Evolutionary conservation across 2,797 vertebrate genomes (phyloP).

Genomic region (Stomatorhinus walkeri): DNA sequence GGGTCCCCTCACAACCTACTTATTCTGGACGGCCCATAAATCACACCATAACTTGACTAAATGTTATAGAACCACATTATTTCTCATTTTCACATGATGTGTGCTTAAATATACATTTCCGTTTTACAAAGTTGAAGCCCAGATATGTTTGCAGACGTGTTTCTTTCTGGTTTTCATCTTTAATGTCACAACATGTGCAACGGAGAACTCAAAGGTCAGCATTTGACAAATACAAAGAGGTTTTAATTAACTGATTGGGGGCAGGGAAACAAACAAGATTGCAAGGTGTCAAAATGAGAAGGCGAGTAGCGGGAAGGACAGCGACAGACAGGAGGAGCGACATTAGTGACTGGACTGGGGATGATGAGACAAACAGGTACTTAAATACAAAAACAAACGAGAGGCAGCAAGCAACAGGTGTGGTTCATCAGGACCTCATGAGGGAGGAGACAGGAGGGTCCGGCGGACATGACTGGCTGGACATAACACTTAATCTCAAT

Average conservation of each 20-base stretch:
- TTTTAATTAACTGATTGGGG: not conserved
- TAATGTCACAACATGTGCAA: not conserved
- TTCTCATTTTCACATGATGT: not conserved
- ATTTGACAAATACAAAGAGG: not conserved
- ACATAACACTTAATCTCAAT: not conserved
- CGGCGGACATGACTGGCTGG: not conserved
- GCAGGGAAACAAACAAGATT: not conserved
- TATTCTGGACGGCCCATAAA: not conserved
- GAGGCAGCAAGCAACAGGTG: not conserved
- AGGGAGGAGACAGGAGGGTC: not conserved
- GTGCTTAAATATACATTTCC: not conserved
- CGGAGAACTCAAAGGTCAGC: not conserved
- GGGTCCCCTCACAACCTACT: not conserved
- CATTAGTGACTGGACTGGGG: not conserved
- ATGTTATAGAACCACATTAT: not conserved
- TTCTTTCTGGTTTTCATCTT: not conserved
- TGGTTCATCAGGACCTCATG: not conserved
- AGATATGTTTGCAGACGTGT: not conserved
- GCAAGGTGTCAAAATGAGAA: not conserved
- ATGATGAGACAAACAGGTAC: not conserved
- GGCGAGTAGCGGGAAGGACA: not conserved
- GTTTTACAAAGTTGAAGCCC: not conserved
- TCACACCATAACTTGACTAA: not conserved
- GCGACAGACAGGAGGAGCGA: not conserved
- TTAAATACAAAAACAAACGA: not conserved